phyloP scores from a whole-genome alignment of 1,140 invertebrate species.

The Drosophila tsacasi region DNA sequence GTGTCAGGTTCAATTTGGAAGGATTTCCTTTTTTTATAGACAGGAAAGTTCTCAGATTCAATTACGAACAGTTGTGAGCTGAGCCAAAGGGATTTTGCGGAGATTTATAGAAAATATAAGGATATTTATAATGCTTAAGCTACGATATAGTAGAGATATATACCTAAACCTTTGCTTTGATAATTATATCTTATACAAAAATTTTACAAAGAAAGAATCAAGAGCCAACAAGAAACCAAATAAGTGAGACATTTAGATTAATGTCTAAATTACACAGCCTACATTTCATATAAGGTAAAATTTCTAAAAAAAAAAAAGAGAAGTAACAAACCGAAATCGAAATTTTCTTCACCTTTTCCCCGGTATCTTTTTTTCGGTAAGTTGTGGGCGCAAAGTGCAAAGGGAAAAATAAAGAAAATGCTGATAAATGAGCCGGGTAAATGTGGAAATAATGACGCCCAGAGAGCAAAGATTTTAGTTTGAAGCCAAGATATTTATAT shows the following conservation, averaged over 20 bases:
- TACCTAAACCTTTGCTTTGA: not conserved
- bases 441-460: constrained; percentile 74
- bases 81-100: not conserved
- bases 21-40: constrained; percentile 30
- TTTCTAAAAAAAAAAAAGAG: constrained; percentile 14
- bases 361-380: not conserved
- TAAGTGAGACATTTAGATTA: constrained; percentile 56
- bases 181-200: constrained; percentile 31
- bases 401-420: constrained; percentile 57
- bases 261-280: constrained; percentile 71
- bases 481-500: constrained; percentile 52
- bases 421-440: constrained; percentile 79
- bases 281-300: constrained; percentile 33
- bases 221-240: constrained; percentile 16
- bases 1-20: constrained; percentile 69
- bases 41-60: constrained; percentile 10
- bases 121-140: not conserved
- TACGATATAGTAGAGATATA: not conserved
- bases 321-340: constrained; percentile 25
- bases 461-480: constrained; percentile 49
- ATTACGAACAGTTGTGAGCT: constrained; percentile 13
- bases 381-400: constrained; percentile 60
- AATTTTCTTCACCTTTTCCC: constrained; percentile 28
- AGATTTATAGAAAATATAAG: not conserved
- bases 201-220: not conserved